These are phyloP conservation scores for Taurulus bubalis DNA, from an alignment of 2,113 vertebrate species.

Conservation along the genomic window DNA sequence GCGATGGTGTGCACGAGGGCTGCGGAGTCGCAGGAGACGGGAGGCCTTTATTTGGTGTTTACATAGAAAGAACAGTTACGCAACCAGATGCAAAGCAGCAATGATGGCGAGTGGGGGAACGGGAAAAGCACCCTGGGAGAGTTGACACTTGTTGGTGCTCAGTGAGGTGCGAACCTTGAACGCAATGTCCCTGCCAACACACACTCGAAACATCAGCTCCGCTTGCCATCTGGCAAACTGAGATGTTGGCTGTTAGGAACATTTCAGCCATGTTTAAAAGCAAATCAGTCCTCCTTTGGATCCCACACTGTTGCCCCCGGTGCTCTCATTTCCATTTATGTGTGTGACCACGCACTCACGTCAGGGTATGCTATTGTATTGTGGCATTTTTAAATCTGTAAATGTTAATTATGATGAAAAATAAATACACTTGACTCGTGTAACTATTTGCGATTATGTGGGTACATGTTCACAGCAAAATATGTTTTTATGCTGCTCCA, in stretches of 20 bases:
- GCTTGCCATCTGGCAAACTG: slow-evolving; percentile 65
- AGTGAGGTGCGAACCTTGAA: slow-evolving; percentile 73
- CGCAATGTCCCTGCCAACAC: slow-evolving; percentile 57
- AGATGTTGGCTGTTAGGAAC: slow-evolving; percentile 36
- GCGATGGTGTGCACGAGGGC: slow-evolving; percentile 28
- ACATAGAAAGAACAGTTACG: slow-evolving; percentile 74
- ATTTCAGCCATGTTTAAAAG: slow-evolving; percentile 54
- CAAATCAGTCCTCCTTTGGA: slow-evolving; percentile 42
- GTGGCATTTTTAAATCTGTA: not conserved
- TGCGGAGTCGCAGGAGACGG: slow-evolving; percentile 31
- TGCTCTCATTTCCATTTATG: slow-evolving; percentile 31
- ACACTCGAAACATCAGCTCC: slow-evolving; percentile 51
- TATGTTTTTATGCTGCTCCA: not conserved
- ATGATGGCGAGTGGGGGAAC: slow-evolving; percentile 36
- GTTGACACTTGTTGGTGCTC: slow-evolving; percentile 75
- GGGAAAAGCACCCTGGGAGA: slow-evolving; percentile 67
- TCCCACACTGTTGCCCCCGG: slow-evolving; percentile 6
- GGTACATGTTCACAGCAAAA: not conserved
- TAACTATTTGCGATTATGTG: not conserved
- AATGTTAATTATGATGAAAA: not conserved
- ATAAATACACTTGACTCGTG: not conserved
- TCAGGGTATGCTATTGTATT: not conserved
- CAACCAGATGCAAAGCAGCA: slow-evolving; percentile 67
- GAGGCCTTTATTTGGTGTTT: slow-evolving; percentile 65
- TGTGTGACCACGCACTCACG: not conserved